Conservation (phyloP, 2,888 invertebrate species). For the Herminia tarsipennalis region DNA sequence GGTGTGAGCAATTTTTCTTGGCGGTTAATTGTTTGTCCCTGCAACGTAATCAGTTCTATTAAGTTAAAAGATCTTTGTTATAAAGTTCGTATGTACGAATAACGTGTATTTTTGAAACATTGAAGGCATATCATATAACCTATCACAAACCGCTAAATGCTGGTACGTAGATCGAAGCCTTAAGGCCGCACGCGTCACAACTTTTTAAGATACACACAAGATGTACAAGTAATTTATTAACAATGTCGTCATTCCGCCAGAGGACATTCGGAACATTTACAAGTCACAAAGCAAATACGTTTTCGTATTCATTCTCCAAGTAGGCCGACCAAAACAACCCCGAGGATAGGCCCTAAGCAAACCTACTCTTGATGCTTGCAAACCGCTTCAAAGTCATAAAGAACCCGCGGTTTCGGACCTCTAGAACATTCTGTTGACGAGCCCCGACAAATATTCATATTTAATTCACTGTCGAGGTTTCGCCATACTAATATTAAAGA, state of each 20-base stretch:
- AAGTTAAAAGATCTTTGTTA: too few species aligned
- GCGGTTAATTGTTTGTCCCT: too few species aligned
- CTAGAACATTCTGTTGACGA: slow-evolving; percentile 65
- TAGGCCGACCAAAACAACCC: slow-evolving; percentile 69
- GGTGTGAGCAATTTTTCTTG: too few species aligned
- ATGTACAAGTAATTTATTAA: slow-evolving; percentile 70
- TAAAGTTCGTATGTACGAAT: too few species aligned
- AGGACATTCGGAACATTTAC: slow-evolving; percentile 75
- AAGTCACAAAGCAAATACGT: slow-evolving; percentile 79
- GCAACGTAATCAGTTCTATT: too few species aligned
- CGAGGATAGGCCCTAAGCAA: slow-evolving; percentile 75
- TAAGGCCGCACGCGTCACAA: slow-evolving; percentile 26
- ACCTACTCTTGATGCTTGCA: slow-evolving; percentile 60
- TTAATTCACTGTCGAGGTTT: slow-evolving; percentile 71
- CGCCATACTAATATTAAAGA: slow-evolving; percentile 67
- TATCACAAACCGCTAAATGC: too few species aligned
- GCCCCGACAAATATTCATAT: slow-evolving; percentile 81
- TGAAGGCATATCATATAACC: too few species aligned
- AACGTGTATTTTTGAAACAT: too few species aligned
- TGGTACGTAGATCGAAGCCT: too few species aligned
- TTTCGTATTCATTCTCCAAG: slow-evolving; percentile 72
- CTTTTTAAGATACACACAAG: slow-evolving; percentile 64
- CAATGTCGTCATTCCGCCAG: slow-evolving; percentile 71
- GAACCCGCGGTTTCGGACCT: slow-evolving; percentile 69
- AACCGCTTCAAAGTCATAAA: slow-evolving; percentile 70